Evolutionary conservation across 2,797 vertebrate genomes (phyloP).

Genomic region (Bryconaethiops microstoma): DNA sequence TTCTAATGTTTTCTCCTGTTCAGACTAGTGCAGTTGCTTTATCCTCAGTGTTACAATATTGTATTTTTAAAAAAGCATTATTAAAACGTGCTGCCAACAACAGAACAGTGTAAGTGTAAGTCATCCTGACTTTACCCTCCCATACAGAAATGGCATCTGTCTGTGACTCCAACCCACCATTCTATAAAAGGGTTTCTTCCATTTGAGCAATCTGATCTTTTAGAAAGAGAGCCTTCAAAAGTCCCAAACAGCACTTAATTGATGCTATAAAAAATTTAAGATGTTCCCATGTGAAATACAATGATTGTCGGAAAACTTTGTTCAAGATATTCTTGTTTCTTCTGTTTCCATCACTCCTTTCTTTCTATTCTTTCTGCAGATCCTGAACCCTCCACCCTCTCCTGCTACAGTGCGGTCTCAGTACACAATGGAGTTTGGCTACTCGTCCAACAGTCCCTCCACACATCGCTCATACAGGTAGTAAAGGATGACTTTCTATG

Average conservation of each 20-base stretch:
- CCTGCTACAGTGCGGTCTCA: conserved; percentile 95
- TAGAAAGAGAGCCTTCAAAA: background rate
- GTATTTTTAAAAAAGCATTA: too few species aligned
- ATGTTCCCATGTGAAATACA: background rate
- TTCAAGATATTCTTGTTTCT: background rate
- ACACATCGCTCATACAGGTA: conserved; percentile 98
- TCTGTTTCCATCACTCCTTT: background rate
- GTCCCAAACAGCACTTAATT: background rate
- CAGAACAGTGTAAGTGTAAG: background rate
- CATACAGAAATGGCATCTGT: background rate
- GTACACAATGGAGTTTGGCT: conserved; percentile 97
- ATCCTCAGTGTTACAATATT: too few species aligned
- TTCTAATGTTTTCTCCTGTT: too few species aligned
- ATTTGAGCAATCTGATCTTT: background rate
- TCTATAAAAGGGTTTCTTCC: background rate
- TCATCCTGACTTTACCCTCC: background rate
- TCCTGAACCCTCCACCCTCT: conserved; percentile 96
- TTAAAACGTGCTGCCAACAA: too few species aligned
- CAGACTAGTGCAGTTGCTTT: background rate
- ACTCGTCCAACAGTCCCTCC: conserved; percentile 97
- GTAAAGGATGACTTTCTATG: background rate
- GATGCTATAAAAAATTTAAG: conserved; percentile 12
- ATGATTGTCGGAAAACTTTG: background rate
- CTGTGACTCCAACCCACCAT: background rate
- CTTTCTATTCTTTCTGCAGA: conserved; percentile 71